A percentile compares a stretch with the other conserved stretches of the same genome.
These are phyloP conservation scores for Stenolophus ochropezus DNA, from an alignment of 2,888 invertebrate species.

Conservation along the genomic window DNA sequence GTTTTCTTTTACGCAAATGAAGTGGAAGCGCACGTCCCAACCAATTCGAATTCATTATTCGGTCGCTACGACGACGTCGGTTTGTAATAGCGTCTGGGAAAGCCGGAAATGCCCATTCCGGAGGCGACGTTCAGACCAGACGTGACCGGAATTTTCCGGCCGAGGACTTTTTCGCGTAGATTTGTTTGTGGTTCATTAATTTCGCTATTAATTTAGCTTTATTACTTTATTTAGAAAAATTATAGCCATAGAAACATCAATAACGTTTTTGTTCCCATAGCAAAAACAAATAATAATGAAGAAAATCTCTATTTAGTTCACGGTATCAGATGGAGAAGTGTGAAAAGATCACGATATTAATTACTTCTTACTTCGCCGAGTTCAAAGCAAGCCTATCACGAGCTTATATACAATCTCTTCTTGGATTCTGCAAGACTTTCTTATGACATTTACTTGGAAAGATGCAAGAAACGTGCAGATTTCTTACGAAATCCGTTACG, in stretches of 20 bases:
- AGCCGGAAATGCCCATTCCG: not conserved
- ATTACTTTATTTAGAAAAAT: not conserved
- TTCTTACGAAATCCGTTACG: not conserved
- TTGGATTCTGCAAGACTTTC: not conserved
- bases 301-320: not conserved
- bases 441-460: not conserved
- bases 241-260: too few species aligned
- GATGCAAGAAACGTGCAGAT: not conserved
- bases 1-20: not conserved
- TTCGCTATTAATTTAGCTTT: not conserved
- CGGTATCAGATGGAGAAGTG: not conserved
- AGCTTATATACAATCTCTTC: not conserved
- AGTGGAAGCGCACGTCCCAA: not conserved
- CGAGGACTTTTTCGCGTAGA: not conserved
- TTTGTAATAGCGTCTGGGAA: not conserved
- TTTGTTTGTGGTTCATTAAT: slow-evolving; percentile 12
- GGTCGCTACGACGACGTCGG: not conserved
- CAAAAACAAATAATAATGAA: too few species aligned
- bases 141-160: slow-evolving; percentile 6
- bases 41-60: slow-evolving; percentile 21
- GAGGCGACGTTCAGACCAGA: not conserved
- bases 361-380: not conserved
- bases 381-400: not conserved
- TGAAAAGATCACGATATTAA: not conserved
- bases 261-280: too few species aligned